Percentiles rank a stretch among this genome's conserved stretches.
Evolutionary conservation across 2,888 invertebrate species (phyloP).

Genomic region (Trichogramma dendrolimi): DNA sequence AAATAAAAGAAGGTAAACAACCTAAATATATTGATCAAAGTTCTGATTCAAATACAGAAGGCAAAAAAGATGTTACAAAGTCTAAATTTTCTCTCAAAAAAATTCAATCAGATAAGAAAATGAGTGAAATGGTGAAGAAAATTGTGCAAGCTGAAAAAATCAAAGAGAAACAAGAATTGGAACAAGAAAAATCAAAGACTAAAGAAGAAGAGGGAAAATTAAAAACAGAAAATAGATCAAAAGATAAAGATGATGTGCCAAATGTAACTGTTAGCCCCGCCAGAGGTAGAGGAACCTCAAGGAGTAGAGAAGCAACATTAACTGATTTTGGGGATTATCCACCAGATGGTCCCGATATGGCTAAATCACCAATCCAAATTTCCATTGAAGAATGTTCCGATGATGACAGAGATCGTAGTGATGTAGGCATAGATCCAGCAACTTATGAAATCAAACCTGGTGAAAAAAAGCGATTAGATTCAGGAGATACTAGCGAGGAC

Average conservation of each 20-base stretch:
- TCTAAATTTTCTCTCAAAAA: constrained; percentile 24
- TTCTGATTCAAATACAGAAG: constrained; percentile 32
- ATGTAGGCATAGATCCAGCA: constrained; percentile 38
- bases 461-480: constrained; percentile 45
- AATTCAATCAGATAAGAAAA: constrained; percentile 26
- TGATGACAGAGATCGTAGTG: constrained; percentile 39
- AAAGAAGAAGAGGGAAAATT: constrained; percentile 1
- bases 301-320: constrained; percentile 17
- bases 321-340: constrained; percentile 25
- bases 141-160: constrained; percentile 39
- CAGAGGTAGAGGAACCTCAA: constrained; percentile 16
- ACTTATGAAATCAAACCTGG: constrained; percentile 39
- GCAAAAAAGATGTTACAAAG: constrained; percentile 8
- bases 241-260: constrained; percentile 38
- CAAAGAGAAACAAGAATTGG: constrained; percentile 34
- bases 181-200: constrained; percentile 19
- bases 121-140: constrained; percentile 26
- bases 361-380: constrained; percentile 49
- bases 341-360: constrained; percentile 39
- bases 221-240: constrained; percentile 17
- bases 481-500: constrained; percentile 48
- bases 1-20: constrained; percentile 36
- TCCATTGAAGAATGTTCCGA: constrained; percentile 51
- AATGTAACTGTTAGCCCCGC: constrained; percentile 41
- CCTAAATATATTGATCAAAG: constrained; percentile 48